phyloP scores from a whole-genome alignment of 2,888 invertebrate genomes.

The Lasioglossum figueresi region DNA sequence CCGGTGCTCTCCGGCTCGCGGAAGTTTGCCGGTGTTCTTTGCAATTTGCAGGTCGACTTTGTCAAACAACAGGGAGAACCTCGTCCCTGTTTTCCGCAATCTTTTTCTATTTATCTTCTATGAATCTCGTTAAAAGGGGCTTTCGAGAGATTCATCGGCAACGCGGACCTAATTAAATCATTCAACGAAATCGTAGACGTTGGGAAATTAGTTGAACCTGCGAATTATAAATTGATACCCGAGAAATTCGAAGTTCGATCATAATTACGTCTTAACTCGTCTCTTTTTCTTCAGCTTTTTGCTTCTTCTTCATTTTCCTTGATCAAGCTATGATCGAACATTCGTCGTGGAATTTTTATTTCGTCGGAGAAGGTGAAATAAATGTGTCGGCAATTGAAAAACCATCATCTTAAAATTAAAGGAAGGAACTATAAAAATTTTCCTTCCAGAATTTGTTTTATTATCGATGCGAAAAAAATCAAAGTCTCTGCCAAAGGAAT shows the following conservation, averaged over 20 bases:
- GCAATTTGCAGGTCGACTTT: constrained; percentile 23
- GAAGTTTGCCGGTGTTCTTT: constrained; percentile 35
- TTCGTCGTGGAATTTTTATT: not conserved
- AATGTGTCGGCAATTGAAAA: not conserved
- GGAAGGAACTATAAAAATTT: not conserved
- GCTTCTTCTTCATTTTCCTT: not conserved
- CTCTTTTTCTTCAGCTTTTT: not conserved
- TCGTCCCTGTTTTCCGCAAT: not conserved
- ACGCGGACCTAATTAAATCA: not conserved
- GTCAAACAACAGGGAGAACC: not conserved
- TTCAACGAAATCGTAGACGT: no score
- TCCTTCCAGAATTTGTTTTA: not conserved
- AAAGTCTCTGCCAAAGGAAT: not conserved
- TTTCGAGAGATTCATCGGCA: not conserved
- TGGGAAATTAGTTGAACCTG: not conserved
- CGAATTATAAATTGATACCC: constrained; percentile 1
- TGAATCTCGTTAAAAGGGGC: not conserved
- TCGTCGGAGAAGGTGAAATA: not conserved
- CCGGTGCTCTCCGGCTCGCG: constrained; percentile 16
- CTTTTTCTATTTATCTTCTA: not conserved
- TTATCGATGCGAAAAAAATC: not conserved
- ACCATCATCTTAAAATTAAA: not conserved
- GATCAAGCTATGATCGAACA: not conserved
- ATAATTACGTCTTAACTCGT: not conserved
- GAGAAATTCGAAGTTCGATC: not conserved